Base-by-base conservation (phyloP, 2,797 vertebrate species). In the Rhinella marina region DNA sequence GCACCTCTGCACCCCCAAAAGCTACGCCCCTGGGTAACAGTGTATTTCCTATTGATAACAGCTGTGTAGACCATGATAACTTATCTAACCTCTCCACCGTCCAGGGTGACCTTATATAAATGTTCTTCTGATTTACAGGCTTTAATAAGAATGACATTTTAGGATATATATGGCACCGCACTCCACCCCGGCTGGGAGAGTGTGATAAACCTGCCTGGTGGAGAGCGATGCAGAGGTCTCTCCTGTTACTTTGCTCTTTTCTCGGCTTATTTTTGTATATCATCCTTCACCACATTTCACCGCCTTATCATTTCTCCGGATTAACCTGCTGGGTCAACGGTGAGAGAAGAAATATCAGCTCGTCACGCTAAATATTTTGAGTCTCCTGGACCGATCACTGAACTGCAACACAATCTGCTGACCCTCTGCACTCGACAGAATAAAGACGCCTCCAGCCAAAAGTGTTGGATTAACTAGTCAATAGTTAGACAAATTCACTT, bases 241-340 rank as follows among this genome's bases (percentile, higher is more conserved):
- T 75, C 32, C 41, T 17, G 9, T 50, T 23, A 72, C 52, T 70
- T 56, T 59, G 54, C 77, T 72, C 29, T 27, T 17, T 52, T 52
- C 57, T 76, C 56, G 27, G 70, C 59, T 57, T 76, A 66, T 41
- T 77, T 87, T 16, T 76, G 82, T 75, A 66, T 87, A 83, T 82
- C 80, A 23, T 23, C 52, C 59, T 76, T 77, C 41, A 56, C 41
- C 81, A 72, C 61, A 66, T 88, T 88, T 79, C 27, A 70, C 25
- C 50, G 23, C 62, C 57, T 70, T 80, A 32, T 86, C 77, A 0
- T 32, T 86, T 70, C 25, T 72, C 57, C 7, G 29, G 59, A 79
- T 87, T 81, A 73, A 81, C 78, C 78, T 87, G 19, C 66, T 57
- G 50, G 64, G 85, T 81, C 66, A 87, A 50, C 25, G 23, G 66